Conservation (phyloP, 2,113 vertebrate species). For the Melospiza melodia region DNA sequence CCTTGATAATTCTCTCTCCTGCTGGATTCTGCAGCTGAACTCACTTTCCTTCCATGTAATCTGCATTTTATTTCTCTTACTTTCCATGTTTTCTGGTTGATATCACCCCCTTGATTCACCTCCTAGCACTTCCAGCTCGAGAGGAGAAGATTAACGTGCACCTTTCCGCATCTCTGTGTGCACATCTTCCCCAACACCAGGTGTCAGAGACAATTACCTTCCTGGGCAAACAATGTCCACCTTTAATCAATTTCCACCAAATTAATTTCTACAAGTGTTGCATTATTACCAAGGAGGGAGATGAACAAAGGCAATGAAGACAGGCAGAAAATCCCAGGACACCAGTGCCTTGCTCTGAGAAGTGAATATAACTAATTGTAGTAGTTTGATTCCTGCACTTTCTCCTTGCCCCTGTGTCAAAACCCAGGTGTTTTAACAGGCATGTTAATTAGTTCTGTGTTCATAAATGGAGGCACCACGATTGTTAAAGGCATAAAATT, state of each 20-base stretch:
- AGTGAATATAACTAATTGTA: conserved; percentile 61
- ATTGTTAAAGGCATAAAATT: not conserved
- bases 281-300: conserved; percentile 17
- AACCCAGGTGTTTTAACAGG: conserved; percentile 30
- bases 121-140: fast-evolving
- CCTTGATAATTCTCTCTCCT: not conserved
- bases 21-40: not conserved
- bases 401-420: conserved; percentile 39
- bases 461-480: fast-evolving
- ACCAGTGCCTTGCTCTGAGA: not conserved
- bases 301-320: not conserved
- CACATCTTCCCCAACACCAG: not conserved
- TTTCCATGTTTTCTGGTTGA: not conserved
- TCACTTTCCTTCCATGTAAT: not conserved
- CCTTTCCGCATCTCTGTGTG: not conserved
- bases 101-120: not conserved
- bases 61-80: not conserved
- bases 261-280: conserved; percentile 62
- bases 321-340: conserved; percentile 25
- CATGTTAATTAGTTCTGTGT: conserved; percentile 50
- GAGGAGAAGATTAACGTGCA: not conserved
- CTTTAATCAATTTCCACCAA: conserved; percentile 46
- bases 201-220: not conserved
- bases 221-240: not conserved
- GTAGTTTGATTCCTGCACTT: conserved; percentile 56